Base-by-base conservation (phyloP, 2,888 invertebrate species). In the Temnothorax ravouxi region DNA sequence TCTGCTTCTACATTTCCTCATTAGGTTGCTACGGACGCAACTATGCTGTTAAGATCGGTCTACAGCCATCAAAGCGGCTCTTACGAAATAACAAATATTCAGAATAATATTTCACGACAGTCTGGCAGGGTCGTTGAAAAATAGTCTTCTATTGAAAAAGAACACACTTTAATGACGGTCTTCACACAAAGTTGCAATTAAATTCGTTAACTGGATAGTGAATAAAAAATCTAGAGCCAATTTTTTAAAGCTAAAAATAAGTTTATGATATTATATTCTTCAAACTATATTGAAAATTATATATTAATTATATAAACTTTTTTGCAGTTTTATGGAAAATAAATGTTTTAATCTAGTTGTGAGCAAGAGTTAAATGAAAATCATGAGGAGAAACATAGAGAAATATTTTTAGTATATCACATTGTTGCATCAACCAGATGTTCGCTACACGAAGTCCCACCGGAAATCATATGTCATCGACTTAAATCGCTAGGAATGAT, bases 1-100 rank as follows among this genome's bases (percentile, higher is more conserved):
- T 52, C 61, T 75, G 59, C 71, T 86, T 79, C 81, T 86, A 86
- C 83, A 84, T 86, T 86, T 86, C 61, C 66, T n/a, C 77, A 67
- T 56, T 29, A 77, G 25, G 82, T 84, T 84, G 66, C 88, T 67
- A 79, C 3, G 56, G 79, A 34, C 79, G 52, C 21, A 50, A 61
- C 54, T 59, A 34, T 69, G 69, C 13, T 38, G 44, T 34, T 6
- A 34, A 79, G 21, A 47, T 79, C 11, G 21, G 54, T 47, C 47
- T 47, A 69, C n/a, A 34, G 54, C 71, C 59, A 59, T 71, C 72
- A 47, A 76, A 47, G 21, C 18, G 13, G 13, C 47, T 79, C 18
- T 52, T 69, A 59, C n/a, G 47, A 79, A 71, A 56, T 67, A 34
- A 79, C 15, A 34, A 11, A 71, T 59, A 79, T 8, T 59, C 11